Conservation (phyloP, 23 tunicate species). For the Clavelina lepadiformis region DNA sequence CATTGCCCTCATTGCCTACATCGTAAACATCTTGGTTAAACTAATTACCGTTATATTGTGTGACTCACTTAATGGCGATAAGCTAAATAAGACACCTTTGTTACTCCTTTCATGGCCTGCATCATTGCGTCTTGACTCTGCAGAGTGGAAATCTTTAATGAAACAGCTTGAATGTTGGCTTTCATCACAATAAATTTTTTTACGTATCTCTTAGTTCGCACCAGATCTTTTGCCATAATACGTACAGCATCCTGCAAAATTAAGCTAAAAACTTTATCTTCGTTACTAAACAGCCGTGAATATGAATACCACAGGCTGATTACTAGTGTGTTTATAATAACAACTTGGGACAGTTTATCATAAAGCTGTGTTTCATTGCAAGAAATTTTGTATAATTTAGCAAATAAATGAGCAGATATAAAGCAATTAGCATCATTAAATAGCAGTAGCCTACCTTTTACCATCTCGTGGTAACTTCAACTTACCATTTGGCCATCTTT, state of each 20-base stretch:
- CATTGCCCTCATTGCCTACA: conserved; percentile 96
- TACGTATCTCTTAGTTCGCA: conserved; percentile 74
- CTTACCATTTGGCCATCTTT: conserved; percentile 97
- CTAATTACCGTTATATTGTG: neutral
- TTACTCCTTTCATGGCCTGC: conserved; percentile 99
- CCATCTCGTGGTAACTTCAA: neutral
- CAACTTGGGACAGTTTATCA: neutral
- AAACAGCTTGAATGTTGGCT: conserved; percentile 96
- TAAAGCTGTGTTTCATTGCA: neutral
- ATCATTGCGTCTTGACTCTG: conserved; percentile 98
- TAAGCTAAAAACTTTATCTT: neutral
- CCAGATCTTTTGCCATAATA: conserved; percentile 99
- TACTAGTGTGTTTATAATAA: neutral
- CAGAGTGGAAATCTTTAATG: conserved; percentile 72
- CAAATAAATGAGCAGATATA: neutral
- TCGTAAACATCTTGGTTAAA: neutral
- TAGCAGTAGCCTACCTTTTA: neutral
- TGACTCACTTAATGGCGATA: neutral
- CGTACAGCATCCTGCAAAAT: conserved; percentile 83
- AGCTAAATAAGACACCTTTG: conserved; percentile 47
- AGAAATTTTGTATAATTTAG: neutral
- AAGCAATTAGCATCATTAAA: neutral
- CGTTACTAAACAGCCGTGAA: neutral
- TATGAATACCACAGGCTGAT: neutral
- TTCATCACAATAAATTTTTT: conserved; percentile 97